A percentile compares a stretch with the other conserved stretches of the same genome.
Evolutionary conservation across 1,140 invertebrate species (phyloP).

Genomic region (Megathymus violae): DNA sequence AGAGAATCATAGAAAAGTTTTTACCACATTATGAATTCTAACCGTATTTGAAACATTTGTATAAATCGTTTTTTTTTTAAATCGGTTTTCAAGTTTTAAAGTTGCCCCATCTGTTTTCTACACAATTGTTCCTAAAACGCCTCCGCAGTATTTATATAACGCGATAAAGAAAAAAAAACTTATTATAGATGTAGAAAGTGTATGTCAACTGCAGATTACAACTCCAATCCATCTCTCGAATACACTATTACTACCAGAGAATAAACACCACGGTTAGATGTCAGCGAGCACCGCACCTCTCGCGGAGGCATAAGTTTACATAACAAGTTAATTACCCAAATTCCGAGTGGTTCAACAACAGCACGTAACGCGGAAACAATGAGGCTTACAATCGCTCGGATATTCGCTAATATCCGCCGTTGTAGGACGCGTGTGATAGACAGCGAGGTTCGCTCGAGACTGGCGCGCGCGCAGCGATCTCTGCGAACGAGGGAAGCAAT

Average conservation of each 20-base stretch:
- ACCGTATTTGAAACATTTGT: too few species aligned
- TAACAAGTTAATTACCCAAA: slow-evolving; percentile 39
- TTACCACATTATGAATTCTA: too few species aligned
- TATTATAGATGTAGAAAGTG: not conserved
- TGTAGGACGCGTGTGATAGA: slow-evolving; percentile 41
- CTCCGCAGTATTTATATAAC: not conserved
- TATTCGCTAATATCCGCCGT: slow-evolving; percentile 50
- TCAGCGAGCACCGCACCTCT: slow-evolving; percentile 8
- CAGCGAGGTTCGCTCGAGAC: slow-evolving; percentile 39
- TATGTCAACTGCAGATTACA: not conserved
- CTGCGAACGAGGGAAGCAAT: slow-evolving; percentile 39
- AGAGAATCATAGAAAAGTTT: too few species aligned
- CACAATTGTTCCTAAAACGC: too few species aligned
- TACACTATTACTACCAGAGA: slow-evolving; percentile 18
- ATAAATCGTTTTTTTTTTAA: too few species aligned
- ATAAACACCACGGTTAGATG: slow-evolving; percentile 18
- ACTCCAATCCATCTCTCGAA: slow-evolving; percentile 3
- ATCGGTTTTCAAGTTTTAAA: too few species aligned
- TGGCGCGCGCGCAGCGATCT: slow-evolving; percentile 29
- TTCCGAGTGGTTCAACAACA: slow-evolving; percentile 26
- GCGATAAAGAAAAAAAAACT: not conserved
- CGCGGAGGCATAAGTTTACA: slow-evolving; percentile 24
- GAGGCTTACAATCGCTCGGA: slow-evolving; percentile 47
- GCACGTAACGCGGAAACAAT: slow-evolving; percentile 41
- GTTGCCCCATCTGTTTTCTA: too few species aligned